Evolutionary conservation across 2,113 vertebrate genomes (phyloP).

Genomic region (Oncorhynchus masou): DNA sequence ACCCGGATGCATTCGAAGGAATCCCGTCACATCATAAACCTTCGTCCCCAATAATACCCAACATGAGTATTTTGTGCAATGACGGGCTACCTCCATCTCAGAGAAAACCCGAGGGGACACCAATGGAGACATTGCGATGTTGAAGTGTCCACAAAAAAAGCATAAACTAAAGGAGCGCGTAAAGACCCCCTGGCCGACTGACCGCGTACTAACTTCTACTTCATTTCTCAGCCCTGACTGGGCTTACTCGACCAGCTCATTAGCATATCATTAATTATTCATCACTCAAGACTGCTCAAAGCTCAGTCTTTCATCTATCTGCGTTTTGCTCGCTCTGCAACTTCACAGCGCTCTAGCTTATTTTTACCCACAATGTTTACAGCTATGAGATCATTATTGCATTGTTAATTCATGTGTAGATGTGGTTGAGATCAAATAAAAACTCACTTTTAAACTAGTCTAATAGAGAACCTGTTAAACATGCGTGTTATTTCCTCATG

Average conservation of each 20-base stretch:
- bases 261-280: too few species aligned
- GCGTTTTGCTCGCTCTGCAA: too few species aligned
- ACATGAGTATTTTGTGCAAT: constrained; percentile 85
- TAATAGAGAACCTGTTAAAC: too few species aligned
- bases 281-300: too few species aligned
- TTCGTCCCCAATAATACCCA: constrained; percentile 83
- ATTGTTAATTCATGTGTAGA: too few species aligned
- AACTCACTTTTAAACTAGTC: too few species aligned
- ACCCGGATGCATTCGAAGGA: constrained; percentile 89
- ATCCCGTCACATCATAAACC: constrained; percentile 91
- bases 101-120: constrained; percentile 75
- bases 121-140: constrained; percentile 65
- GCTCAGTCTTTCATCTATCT: too few species aligned
- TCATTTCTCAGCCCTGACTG: background rate
- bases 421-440: too few species aligned
- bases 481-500: too few species aligned
- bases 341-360: too few species aligned
- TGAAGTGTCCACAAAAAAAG: constrained; percentile 9
- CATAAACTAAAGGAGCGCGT: background rate
- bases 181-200: constrained; percentile 35
- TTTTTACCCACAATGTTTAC: too few species aligned
- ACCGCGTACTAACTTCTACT: background rate
- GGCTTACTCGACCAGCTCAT: background rate
- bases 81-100: constrained; percentile 80
- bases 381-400: too few species aligned